Percentiles rank a stretch among this genome's conserved stretches.
phyloP scores from a whole-genome alignment of 2,113 vertebrate species.

The Dicentrarchus labrax region DNA sequence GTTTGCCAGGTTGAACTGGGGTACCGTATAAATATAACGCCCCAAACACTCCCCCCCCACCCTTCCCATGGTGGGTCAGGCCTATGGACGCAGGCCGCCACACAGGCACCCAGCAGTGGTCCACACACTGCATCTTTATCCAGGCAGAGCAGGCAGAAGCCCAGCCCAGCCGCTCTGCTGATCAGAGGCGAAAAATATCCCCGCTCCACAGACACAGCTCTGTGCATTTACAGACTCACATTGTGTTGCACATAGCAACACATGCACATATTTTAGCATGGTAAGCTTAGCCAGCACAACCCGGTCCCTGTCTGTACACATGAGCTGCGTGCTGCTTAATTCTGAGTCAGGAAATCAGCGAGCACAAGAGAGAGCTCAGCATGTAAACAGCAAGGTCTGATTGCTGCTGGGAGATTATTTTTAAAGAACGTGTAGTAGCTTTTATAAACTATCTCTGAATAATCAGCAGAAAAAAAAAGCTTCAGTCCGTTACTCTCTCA shows the following conservation, averaged over 20 bases:
- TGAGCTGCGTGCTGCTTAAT: conserved; percentile 55
- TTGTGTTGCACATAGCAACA: conserved; percentile 78
- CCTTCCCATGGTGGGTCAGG: conserved; percentile 23
- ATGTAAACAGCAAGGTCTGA: conserved; percentile 22
- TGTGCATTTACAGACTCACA: conserved; percentile 81
- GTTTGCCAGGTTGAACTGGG: conserved; percentile 63
- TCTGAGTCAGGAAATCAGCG: conserved; percentile 68
- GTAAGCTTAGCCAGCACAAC: conserved; percentile 76
- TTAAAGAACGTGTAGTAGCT: background rate
- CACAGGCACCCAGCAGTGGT: conserved; percentile 57
- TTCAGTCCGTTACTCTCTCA: background rate
- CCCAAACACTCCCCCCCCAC: background rate
- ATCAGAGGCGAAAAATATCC: conserved; percentile 76
- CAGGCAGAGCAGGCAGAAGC: conserved; percentile 53
- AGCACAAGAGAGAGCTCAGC: conserved; percentile 47
- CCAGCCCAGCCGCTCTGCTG: conserved; percentile 64
- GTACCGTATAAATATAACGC: conserved; percentile 53
- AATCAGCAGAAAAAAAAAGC: background rate
- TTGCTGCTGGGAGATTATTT: conserved; percentile 32
- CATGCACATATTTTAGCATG: conserved; percentile 82
- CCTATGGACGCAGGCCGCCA: conserved; percentile 41
- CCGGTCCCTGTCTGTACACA: conserved; percentile 72
- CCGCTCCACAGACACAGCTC: conserved; percentile 77
- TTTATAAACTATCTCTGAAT: background rate
- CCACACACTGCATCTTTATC: conserved; percentile 79